Percentiles rank a stretch among this genome's conserved stretches.
Evolutionary conservation across 2,888 invertebrate species (phyloP).

Genomic region (Ashinkailepas kermadecensis): DNA sequence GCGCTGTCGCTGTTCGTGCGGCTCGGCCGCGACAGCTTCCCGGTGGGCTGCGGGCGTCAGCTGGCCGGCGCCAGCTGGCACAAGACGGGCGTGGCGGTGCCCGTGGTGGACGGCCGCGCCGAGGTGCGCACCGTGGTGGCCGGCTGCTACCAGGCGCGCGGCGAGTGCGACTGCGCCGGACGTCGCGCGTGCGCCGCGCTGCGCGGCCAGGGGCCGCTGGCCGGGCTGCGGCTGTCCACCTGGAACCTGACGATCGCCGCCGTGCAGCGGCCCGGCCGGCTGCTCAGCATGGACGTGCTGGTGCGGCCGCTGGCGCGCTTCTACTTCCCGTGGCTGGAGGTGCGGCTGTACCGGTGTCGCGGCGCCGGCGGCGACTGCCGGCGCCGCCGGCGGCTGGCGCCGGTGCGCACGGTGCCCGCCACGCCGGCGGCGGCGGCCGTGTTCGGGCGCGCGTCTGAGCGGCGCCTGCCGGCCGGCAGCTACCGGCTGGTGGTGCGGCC

Average conservation of each 20-base stretch:
- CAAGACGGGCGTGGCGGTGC: not conserved
- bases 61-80: not conserved
- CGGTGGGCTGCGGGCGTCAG: not conserved
- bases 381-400: not conserved
- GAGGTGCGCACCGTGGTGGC: not conserved
- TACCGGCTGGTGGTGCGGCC: not conserved
- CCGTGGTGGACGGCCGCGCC: not conserved
- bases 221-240: not conserved
- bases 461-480: not conserved
- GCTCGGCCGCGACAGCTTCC: not conserved
- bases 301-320: not conserved
- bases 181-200: not conserved
- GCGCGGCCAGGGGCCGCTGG: not conserved
- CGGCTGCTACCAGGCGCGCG: not conserved
- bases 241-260: not conserved
- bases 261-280: not conserved
- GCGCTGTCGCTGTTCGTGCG: not conserved
- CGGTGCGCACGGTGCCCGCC: not conserved
- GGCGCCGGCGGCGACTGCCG: not conserved
- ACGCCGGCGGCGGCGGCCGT: not conserved
- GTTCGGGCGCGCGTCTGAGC: not conserved
- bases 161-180: not conserved
- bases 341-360: not conserved
- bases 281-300: not conserved
- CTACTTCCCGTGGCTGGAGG: not conserved